Percentiles rank a stretch among this genome's conserved stretches.
These are phyloP conservation scores for Spilosoma lubricipeda DNA, from an alignment of 2,888 invertebrate genomes.

Conservation along the genomic window DNA sequence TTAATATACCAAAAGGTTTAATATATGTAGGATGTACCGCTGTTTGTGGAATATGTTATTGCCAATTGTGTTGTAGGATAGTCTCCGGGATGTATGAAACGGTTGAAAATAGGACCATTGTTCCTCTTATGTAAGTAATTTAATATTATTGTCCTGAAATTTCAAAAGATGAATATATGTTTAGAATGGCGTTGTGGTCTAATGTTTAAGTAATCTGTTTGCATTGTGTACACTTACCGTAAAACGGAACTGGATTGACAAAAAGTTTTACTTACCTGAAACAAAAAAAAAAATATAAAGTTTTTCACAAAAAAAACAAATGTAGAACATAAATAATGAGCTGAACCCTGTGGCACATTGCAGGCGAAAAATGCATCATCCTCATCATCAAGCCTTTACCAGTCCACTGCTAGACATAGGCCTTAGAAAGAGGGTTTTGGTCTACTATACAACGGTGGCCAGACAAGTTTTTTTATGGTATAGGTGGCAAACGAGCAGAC, in stretches of 20 bases:
- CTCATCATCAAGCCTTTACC: no score
- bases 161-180: constrained; percentile 5
- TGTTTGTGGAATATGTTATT: constrained; percentile 40
- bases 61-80: constrained; percentile 19
- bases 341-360: no score
- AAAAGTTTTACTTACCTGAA: constrained; percentile 19
- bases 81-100: constrained; percentile 8
- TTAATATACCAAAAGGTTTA: constrained; percentile 51
- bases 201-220: neutral
- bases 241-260: neutral
- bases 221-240: neutral
- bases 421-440: no score
- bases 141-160: constrained; percentile 13
- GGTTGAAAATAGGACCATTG: constrained; percentile 9
- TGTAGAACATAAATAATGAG: no score
- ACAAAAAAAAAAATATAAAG: constrained; percentile 7
- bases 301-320: neutral
- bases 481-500: no score
- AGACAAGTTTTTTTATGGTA: no score
- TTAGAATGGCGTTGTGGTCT: neutral
- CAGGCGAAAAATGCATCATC: no score
- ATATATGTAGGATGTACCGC: constrained; percentile 39
- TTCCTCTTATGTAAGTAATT: constrained; percentile 17
- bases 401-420: no score
- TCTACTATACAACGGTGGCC: no score